Conservation (phyloP, 2,888 invertebrate genomes). For the Palloptera scutellata region DNA sequence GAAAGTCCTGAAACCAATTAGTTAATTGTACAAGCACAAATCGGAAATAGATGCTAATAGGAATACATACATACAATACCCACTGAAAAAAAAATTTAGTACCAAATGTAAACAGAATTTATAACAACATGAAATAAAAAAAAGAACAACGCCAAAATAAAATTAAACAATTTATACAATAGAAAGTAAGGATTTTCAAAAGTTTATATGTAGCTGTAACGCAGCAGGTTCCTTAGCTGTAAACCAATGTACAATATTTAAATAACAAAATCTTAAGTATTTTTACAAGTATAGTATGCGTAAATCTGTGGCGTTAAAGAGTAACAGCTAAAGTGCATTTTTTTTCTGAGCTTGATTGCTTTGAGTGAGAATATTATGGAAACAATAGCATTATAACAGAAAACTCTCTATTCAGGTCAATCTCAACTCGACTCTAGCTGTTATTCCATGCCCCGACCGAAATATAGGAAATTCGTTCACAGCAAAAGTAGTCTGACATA, state of each 20-base stretch:
- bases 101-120: conserved; percentile 14
- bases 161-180: conserved; percentile 20
- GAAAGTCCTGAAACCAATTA: conserved; percentile 15
- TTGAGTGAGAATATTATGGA: too few species aligned
- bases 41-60: conserved; percentile 16
- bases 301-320: too few species aligned
- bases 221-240: neutral
- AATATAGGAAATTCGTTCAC: too few species aligned
- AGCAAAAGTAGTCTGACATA: too few species aligned
- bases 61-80: conserved; percentile 14
- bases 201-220: neutral
- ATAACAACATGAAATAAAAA: conserved; percentile 11
- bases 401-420: too few species aligned
- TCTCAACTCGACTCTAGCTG: too few species aligned
- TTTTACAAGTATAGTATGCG: too few species aligned
- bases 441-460: too few species aligned
- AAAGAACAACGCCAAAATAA: neutral
- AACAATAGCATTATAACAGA: too few species aligned
- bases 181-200: conserved; percentile 3
- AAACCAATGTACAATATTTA: conserved; percentile 13
- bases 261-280: neutral
- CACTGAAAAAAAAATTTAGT: conserved; percentile 13
- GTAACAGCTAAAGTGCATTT: too few species aligned
- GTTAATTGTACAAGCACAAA: conserved; percentile 15
- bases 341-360: too few species aligned